Evolutionary conservation across 2,113 vertebrate species (phyloP), one percentile per base, ranked within the genome.

Genomic region (Hucho hucho): DNA sequence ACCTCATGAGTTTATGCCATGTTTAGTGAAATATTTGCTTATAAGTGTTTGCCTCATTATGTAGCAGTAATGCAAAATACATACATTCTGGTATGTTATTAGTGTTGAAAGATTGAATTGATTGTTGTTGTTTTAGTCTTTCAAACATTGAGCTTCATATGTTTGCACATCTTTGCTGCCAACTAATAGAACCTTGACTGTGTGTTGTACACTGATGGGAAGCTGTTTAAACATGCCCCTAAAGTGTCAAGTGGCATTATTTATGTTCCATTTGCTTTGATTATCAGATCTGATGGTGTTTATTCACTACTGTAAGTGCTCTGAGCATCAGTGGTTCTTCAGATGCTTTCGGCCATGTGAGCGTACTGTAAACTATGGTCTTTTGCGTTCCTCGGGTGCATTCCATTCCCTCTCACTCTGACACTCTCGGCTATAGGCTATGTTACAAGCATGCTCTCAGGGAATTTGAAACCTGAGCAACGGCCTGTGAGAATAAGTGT

Each of bases 1-100:
- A 22, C n/a, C 58, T 22, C 2, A 6, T 22, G 9, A 61, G 18
- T 9, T 61, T 3, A 11, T 7, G 58, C 43, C 28, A 46, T 9
- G 77, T 69, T 72, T 18, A 72, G 65, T 74, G 37, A 63, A 65
- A 18, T 25, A n/a, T n/a, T 25, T 26, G 3, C 20, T 79, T n/a
- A 56, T 4, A 56, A 20, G 53, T 20, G 53, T 56, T 56, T 56
- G 13, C 7, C 58, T 24, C 58, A 61, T 7, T 61, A 61, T 22
- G 9, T 61, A n/a, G n/a, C 58, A 22, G 6, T 61, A 22, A 22
- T 20, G 53, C 53, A 56, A 20, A 56, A 56, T 56, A 6, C 13
- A 56, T 56, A 4, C 6, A 56, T 56, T 56, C 53, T 43, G 37
- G 9, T 53, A 16, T 53, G 13, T 53, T 53, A 53, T 43, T 43